phyloP scores from a whole-genome alignment of 2,888 invertebrate species.

The Nebria brevicollis region DNA sequence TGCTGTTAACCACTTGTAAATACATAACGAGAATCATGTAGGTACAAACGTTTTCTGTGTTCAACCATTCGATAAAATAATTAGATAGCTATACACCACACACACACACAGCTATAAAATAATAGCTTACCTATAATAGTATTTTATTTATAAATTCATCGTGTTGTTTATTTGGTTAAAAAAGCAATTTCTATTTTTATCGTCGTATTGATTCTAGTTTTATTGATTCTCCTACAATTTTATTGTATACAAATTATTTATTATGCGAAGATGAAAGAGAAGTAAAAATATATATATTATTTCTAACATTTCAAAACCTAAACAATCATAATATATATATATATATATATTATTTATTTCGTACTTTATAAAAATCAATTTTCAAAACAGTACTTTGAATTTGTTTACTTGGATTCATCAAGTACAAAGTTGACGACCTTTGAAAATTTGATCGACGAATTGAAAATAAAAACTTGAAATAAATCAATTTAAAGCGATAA shows the following conservation, averaged over 20 bases:
- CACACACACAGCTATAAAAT: not conserved
- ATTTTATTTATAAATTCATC: not conserved
- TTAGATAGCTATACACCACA: not conserved
- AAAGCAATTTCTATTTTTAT: not conserved
- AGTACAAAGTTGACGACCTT: constrained; percentile 1
- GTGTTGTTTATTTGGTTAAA: not conserved
- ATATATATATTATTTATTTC: too few species aligned
- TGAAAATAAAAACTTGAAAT: not conserved
- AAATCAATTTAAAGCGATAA: too few species aligned
- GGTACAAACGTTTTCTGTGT: constrained; percentile 15
- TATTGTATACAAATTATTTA: not conserved
- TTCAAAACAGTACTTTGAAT: not conserved
- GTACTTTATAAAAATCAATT: not conserved
- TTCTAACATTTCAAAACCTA: too few species aligned
- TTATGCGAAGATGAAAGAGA: too few species aligned
- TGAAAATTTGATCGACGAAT: not conserved
- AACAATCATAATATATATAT: too few species aligned
- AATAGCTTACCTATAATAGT: not conserved
- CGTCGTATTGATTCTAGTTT: not conserved
- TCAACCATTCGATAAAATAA: constrained; percentile 3
- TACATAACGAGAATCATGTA: constrained; percentile 15
- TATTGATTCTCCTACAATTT: not conserved
- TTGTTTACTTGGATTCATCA: not conserved
- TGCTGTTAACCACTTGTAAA: constrained; percentile 42
- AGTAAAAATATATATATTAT: too few species aligned